phyloP scores from a whole-genome alignment of 2,888 invertebrate species.

The Plagodis dolabraria region DNA sequence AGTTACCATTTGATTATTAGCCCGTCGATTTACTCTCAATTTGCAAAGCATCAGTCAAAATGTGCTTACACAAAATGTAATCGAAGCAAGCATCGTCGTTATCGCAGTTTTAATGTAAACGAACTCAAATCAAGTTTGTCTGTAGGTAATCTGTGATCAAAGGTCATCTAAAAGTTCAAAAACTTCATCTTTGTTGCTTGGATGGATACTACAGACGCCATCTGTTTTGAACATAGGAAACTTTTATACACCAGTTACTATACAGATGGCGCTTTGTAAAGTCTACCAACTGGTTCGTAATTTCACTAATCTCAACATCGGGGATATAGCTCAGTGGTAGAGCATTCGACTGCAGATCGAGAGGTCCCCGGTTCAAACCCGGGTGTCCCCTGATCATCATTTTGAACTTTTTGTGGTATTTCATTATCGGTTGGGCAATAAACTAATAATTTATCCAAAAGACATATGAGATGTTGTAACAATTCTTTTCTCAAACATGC shows the following conservation, averaged over 20 bases:
- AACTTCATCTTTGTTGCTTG: no score
- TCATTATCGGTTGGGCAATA: neutral
- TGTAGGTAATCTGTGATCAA: no score
- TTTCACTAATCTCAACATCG: constrained; percentile 38
- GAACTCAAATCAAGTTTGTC: neutral
- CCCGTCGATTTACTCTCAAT: neutral
- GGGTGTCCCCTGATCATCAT: constrained; percentile 72
- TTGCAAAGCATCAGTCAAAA: no score
- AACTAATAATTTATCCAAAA: no score
- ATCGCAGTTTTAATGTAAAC: neutral
- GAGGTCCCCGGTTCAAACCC: constrained; percentile 85
- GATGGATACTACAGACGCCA: constrained; percentile 54
- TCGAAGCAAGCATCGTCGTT: neutral
- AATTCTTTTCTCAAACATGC: no score
- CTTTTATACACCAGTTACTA: neutral
- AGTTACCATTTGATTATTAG: constrained; percentile 37
- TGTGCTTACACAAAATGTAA: no score
- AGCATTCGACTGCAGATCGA: constrained; percentile 84
- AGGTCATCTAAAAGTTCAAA: no score
- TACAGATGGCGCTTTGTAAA: constrained; percentile 47
- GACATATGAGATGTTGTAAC: no score
- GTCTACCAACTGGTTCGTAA: constrained; percentile 29
- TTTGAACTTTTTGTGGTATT: neutral
- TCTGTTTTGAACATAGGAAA: constrained; percentile 43
- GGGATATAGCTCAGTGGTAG: constrained; percentile 85